Evolutionary conservation across 1,140 invertebrate species (phyloP).

Genomic region (Condylostylus longicornis): DNA sequence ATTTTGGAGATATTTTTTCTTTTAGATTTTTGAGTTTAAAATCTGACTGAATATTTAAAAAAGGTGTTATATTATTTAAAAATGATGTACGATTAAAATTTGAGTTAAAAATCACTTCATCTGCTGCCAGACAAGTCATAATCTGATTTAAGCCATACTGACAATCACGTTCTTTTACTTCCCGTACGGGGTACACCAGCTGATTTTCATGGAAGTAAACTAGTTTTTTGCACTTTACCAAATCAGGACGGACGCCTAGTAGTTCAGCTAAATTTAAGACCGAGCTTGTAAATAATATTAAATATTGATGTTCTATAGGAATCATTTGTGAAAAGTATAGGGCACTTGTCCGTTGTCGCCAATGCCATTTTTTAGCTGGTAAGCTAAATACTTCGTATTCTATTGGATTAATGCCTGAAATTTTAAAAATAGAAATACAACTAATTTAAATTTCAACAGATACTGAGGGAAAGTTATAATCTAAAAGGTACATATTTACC

Average conservation of each 20-base stretch:
- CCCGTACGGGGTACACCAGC: conserved; percentile 51
- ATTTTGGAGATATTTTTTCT: conserved; percentile 43
- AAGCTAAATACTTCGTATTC: conserved; percentile 39
- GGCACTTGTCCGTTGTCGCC: conserved; percentile 53
- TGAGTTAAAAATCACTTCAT: conserved; percentile 59
- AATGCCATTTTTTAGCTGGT: conserved; percentile 64
- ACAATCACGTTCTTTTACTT: conserved; percentile 53
- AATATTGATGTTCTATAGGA: conserved; percentile 37
- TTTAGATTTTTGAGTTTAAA: conserved; percentile 40
- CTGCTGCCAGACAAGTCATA: conserved; percentile 50
- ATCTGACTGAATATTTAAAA: conserved; percentile 53
- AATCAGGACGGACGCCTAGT: conserved; percentile 47
- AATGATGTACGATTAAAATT: conserved; percentile 54
- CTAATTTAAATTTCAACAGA: neutral
- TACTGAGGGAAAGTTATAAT: neutral
- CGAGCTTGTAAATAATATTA: conserved; percentile 51
- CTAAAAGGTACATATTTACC: conserved; percentile 18
- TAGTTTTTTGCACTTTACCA: conserved; percentile 44
- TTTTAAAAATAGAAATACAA: conserved; percentile 3
- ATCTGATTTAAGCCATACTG: conserved; percentile 70
- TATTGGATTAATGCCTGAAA: conserved; percentile 19
- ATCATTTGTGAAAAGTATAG: conserved; percentile 46
- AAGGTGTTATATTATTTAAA: conserved; percentile 42
- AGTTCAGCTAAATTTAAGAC: conserved; percentile 58
- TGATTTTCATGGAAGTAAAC: conserved; percentile 73